These are phyloP conservation scores for Siniperca obscura DNA, from an alignment of 2,797 vertebrate species.

Conservation along the genomic window DNA sequence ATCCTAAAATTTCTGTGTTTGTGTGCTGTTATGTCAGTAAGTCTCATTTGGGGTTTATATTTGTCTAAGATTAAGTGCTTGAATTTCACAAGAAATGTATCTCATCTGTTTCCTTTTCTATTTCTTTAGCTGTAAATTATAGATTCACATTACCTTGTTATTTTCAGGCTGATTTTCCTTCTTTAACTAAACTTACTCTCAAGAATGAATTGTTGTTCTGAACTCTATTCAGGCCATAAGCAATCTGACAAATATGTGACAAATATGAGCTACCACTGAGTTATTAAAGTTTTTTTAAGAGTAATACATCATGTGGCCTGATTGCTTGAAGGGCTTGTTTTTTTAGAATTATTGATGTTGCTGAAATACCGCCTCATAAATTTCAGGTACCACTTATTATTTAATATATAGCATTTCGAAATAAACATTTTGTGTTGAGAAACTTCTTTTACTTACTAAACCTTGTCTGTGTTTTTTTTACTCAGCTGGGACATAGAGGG, in stretches of 20 bases:
- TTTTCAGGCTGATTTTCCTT: background rate
- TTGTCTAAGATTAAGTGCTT: background rate
- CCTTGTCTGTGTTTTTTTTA: slow-evolving; percentile 12
- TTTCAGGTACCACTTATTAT: background rate
- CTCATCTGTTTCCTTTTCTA: background rate
- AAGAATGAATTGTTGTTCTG: background rate
- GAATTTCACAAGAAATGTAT: background rate
- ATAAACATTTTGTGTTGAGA: background rate
- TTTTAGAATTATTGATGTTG: background rate
- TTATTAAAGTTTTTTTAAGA: background rate
- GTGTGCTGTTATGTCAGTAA: background rate
- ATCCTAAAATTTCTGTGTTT: background rate
- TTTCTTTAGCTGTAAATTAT: background rate
- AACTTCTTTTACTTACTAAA: slow-evolving; percentile 12
- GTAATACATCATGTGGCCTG: background rate
- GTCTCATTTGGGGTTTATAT: slow-evolving; percentile 9
- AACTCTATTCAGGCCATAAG: slow-evolving; percentile 3
- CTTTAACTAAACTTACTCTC: background rate
- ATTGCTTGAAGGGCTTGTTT: background rate
- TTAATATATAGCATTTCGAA: background rate
- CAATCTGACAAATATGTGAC: background rate
- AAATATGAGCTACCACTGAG: background rate
- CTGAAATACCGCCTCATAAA: background rate
- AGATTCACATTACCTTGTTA: background rate
- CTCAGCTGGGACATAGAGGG: slow-evolving; percentile 95